Base-by-base conservation (phyloP, 2,797 vertebrate species). In the Danio jaintianensis region DNA sequence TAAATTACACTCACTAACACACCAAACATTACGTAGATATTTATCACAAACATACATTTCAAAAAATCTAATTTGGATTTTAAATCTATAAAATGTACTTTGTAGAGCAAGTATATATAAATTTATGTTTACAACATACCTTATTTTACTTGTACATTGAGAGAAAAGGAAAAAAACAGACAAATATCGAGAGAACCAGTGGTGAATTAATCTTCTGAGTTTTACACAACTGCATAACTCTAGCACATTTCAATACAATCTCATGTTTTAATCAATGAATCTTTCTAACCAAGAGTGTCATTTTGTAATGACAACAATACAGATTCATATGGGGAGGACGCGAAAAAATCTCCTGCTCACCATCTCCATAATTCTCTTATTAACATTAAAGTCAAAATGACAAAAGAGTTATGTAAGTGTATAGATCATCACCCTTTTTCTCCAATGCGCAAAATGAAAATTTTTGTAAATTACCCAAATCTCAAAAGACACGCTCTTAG, bases 401-500 rank as follows among this genome's bases (percentile, higher is more conserved):
- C 13, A 38, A 36, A 38, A 55, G 13, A 29, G 1, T 36, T 0
- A 48, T 1, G 48, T 13, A 42, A 43, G 42, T 61, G 11, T 20
- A 40, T 29, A 20, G 18, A 76, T 76, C 61, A 42, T 56, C 64
- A 59, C 42, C 15, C 38, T 40, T 20, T 40, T 22, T 47, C 58
- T 22, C 42, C 50, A 53, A 58, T 11, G 75, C 62, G 66, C 63
- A 67, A 50, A 47, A 13, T 42, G n/a, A 13, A 56, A 61, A 13
- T 61, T 61, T 61, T 6, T 75, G 42, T 58, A 47, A 67, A 48
- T 16, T 59, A 18, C 52, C 43, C 64, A 59, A 7, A 68, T 58
- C 75, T 59, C 42, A 43, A 78, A 48, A 48, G 53, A 56, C 53
- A 66, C 48, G 56, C 56, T 62, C 69, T 71, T 29, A 62, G 22